Percentiles rank a stretch among this genome's conserved stretches.
Evolutionary conservation across 2,113 vertebrate species (phyloP).

Genomic region (Ondatra zibethicus): DNA sequence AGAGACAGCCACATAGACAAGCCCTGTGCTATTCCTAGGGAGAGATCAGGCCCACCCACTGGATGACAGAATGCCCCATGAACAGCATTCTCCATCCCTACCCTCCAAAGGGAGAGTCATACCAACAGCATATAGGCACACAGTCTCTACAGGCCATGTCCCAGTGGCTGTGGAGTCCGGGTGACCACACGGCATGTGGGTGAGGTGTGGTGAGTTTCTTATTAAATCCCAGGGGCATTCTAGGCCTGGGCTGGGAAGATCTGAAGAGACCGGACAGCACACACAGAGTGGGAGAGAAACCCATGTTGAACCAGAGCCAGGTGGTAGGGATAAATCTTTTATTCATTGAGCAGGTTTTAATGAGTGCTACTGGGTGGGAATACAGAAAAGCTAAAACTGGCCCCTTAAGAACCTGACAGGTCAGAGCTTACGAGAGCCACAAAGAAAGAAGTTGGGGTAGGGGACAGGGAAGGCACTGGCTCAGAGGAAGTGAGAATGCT

Average conservation of each 20-base stretch:
- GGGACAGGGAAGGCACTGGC: neutral
- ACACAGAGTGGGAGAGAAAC: neutral
- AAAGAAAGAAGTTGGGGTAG: neutral
- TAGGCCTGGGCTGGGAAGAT: neutral
- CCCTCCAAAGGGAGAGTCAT: neutral
- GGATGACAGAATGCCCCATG: neutral
- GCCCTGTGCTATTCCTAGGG: neutral
- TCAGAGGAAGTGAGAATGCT: constrained; percentile 30
- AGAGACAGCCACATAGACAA: neutral
- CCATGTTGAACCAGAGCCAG: neutral
- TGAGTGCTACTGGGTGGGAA: neutral
- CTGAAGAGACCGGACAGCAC: neutral
- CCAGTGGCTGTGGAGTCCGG: neutral
- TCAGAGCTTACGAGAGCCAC: neutral
- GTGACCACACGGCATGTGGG: neutral
- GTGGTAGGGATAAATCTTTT: neutral
- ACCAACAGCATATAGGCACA: neutral
- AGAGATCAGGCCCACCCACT: neutral
- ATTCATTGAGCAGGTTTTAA: neutral
- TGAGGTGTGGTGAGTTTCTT: neutral
- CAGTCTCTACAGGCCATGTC: neutral
- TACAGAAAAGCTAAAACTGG: neutral
- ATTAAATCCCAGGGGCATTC: neutral
- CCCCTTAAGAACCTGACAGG: neutral
- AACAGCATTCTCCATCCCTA: neutral